A percentile compares a stretch with the other conserved stretches of the same genome.
These are phyloP conservation scores for Toxotes jaculatrix DNA, from an alignment of 2,113 vertebrate genomes.

Conservation along the genomic window DNA sequence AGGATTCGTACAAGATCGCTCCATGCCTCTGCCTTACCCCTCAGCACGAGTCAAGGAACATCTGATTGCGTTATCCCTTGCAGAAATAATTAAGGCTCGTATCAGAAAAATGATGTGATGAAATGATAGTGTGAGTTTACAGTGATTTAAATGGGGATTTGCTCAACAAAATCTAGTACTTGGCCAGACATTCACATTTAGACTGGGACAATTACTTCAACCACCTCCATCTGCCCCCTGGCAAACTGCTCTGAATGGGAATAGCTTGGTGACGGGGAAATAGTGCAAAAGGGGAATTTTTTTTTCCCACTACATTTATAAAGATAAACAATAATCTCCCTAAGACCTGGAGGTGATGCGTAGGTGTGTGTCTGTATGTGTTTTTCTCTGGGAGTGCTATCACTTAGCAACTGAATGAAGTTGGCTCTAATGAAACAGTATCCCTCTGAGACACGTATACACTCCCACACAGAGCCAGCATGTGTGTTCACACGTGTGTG, in stretches of 20 bases:
- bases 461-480: conserved; percentile 73
- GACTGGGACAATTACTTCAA: conserved; percentile 27
- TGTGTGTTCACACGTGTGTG: conserved; percentile 46
- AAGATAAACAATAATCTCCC: conserved; percentile 78
- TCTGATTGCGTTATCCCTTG: conserved; percentile 6
- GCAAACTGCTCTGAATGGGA: conserved; percentile 55
- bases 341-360: conserved; percentile 74
- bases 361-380: conserved; percentile 70
- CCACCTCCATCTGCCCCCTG: conserved; percentile 47
- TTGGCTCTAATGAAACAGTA: conserved; percentile 79
- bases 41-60: not conserved
- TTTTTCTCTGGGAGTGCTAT: conserved; percentile 75
- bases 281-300: conserved; percentile 16
- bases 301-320: conserved; percentile 52
- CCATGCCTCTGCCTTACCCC: not conserved
- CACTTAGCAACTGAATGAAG: conserved; percentile 84
- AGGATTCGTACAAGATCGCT: not conserved
- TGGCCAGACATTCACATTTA: conserved; percentile 45
- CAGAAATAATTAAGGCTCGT: conserved; percentile 18
- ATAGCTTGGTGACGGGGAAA: conserved; percentile 38
- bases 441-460: conserved; percentile 73
- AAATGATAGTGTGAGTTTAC: conserved; percentile 5
- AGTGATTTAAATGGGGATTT: conserved; percentile 28
- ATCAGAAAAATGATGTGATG: not conserved
- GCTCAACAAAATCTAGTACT: conserved; percentile 36